These are phyloP conservation scores for Zeugodacus cucurbitae DNA, from an alignment of 1,140 invertebrate genomes.

Conservation along the genomic window DNA sequence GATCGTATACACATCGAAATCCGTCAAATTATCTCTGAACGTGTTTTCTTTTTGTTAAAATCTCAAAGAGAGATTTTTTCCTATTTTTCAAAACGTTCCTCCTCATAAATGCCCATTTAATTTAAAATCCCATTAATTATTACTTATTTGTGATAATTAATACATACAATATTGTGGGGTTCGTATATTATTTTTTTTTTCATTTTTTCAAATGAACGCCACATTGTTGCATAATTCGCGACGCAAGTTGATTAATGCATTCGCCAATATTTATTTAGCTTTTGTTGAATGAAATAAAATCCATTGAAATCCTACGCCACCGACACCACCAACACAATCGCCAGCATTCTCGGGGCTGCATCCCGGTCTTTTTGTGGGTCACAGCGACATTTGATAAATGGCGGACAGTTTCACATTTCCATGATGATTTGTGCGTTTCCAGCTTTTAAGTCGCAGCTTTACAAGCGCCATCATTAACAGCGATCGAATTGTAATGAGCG, in stretches of 20 bases:
- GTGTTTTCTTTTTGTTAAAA: too few relatives aligned
- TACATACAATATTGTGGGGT: too few relatives aligned
- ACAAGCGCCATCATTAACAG: conserved; percentile 10
- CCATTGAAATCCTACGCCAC: not conserved
- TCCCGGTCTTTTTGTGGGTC: not conserved
- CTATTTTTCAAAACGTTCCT: too few relatives aligned
- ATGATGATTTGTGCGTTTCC: conserved; percentile 22
- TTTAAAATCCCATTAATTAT: too few relatives aligned
- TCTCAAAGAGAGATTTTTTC: too few relatives aligned
- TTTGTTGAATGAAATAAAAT: conserved; percentile 10
- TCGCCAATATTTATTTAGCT: conserved; percentile 29
- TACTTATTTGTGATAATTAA: too few relatives aligned
- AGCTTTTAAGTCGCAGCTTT: conserved; percentile 9
- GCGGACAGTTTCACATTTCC: not conserved
- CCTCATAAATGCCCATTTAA: too few relatives aligned
- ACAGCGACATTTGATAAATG: conserved; percentile 28
- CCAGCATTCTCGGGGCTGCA: too few relatives aligned
- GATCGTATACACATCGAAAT: too few relatives aligned
- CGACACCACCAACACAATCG: not conserved
- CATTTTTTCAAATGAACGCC: not conserved
- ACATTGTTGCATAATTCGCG: not conserved
- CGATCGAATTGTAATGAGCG: conserved; percentile 19
- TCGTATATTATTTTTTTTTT: too few relatives aligned
- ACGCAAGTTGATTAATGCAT: conserved; percentile 28
- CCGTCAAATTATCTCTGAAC: too few relatives aligned